These are phyloP conservation scores for Nibea albiflora DNA, from an alignment of 2,113 vertebrate species.

Conservation along the genomic window DNA sequence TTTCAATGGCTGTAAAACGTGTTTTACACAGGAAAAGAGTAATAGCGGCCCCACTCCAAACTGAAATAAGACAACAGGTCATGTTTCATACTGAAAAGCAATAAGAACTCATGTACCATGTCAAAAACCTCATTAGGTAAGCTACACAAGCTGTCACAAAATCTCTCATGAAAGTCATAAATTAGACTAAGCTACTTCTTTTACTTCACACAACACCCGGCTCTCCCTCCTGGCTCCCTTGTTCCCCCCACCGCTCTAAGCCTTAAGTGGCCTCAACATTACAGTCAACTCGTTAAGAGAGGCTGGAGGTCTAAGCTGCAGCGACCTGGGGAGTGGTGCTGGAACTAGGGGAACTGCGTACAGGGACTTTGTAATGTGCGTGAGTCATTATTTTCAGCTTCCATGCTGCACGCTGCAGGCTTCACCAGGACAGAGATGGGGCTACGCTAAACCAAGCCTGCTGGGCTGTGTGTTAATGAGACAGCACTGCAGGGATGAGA, in stretches of 20 bases:
- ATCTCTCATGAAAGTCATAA: slow-evolving; percentile 54
- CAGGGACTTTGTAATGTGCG: slow-evolving; percentile 45
- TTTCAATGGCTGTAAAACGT: slow-evolving; percentile 56
- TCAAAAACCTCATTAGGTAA: slow-evolving; percentile 58
- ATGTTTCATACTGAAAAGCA: slow-evolving; percentile 33
- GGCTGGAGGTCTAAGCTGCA: slow-evolving; percentile 33
- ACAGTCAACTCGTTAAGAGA: slow-evolving; percentile 64
- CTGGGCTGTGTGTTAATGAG: slow-evolving; percentile 80
- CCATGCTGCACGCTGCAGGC: slow-evolving; percentile 50
- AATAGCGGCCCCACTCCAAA: slow-evolving; percentile 38
- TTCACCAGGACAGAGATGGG: slow-evolving; percentile 65
- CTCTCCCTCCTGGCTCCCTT: slow-evolving; percentile 30
- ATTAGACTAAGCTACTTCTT: slow-evolving; percentile 51
- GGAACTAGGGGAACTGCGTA: slow-evolving; percentile 36
- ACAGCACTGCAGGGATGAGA: slow-evolving; percentile 81
- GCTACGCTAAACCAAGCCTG: slow-evolving; percentile 46
- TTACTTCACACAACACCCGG: slow-evolving; percentile 26
- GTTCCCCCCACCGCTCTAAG: slow-evolving; percentile 26
- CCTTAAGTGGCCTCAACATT: slow-evolving; percentile 56
- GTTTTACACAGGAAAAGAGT: slow-evolving; percentile 63
- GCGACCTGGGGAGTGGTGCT: slow-evolving; percentile 50
- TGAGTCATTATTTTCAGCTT: slow-evolving; percentile 72
- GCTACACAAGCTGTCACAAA: slow-evolving; percentile 37
- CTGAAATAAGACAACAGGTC: slow-evolving; percentile 50
- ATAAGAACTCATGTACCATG: slow-evolving; percentile 47